Percentiles rank a stretch among this genome's conserved stretches.
Evolutionary conservation across 53 echinoderm and acorn worm species (phyloP).

Genomic region (Echinarachnius parma): DNA sequence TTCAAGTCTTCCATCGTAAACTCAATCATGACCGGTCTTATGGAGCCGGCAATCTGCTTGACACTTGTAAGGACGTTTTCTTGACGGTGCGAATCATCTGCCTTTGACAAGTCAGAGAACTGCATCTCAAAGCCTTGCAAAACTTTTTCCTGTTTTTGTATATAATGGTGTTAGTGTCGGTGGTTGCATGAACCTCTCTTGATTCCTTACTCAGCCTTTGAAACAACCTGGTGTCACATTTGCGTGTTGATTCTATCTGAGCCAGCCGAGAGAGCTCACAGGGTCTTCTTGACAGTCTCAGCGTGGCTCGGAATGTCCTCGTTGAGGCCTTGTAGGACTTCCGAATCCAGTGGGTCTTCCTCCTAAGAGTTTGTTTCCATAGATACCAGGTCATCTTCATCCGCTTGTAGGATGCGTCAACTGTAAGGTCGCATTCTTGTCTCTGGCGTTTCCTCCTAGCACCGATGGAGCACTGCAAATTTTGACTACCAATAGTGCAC

Average conservation of each 20-base stretch:
- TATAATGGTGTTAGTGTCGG: not conserved
- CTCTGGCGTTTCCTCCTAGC: not conserved
- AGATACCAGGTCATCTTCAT: too few species aligned
- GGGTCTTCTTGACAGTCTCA: too few species aligned
- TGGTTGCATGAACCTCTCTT: not conserved
- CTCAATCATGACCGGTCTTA: not conserved
- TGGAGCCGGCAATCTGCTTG: not conserved
- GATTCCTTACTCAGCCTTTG: not conserved
- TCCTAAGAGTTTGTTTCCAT: too few species aligned
- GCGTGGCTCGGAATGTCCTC: too few species aligned
- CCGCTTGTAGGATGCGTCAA: too few species aligned
- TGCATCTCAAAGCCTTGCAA: not conserved
- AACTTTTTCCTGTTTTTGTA: not conserved
- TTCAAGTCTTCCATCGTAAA: not conserved
- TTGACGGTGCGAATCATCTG: not conserved
- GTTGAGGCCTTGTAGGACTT: too few species aligned
- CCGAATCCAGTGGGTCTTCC: too few species aligned
- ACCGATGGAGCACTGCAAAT: too few species aligned
- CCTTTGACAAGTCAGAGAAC: not conserved
- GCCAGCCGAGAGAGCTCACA: too few species aligned
- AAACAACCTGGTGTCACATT: constrained; percentile 4
- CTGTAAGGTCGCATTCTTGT: not conserved
- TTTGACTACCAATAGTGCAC: too few species aligned
- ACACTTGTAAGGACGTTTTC: not conserved
- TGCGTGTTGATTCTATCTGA: too few species aligned